Base-by-base conservation (phyloP, 2,797 vertebrate species). In the Brachymystax lenok region DNA sequence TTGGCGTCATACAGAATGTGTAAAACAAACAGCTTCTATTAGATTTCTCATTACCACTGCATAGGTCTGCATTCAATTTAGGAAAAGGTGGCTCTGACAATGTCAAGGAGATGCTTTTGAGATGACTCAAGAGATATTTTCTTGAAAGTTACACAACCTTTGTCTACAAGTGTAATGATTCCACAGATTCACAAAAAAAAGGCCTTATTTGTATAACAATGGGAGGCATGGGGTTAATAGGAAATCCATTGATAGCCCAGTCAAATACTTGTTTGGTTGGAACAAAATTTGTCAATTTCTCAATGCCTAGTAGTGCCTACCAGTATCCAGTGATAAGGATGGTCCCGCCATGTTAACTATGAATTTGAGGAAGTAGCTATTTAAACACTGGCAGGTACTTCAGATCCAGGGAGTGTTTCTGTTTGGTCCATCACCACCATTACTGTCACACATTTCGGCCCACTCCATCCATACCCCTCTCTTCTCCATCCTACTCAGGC, bases 181-280 rank as follows among this genome's bases (percentile, higher is more conserved):
- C 2, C n/a, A 56, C 56, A 59, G 19, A 24, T 21, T 46, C 40
- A 46, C 40, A 46, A 4, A 16, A 54, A 24, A 21, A 63, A 24
- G 24, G n/a, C 3, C 59, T 21, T 24, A 24, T 63, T 10, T 12
- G 21, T 27, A 21, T 24, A 24, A 8, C 2, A 24, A n/a, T 24
- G 5, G 1, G 59, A 63, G 21, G 59, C 40, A 46, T n/a, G 59
- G 17, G 63, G 79, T 79, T 83, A 84, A 86, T 88, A 74, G 73
- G 59, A 83, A 82, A 83, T 83, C 81, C 77, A 82, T 83, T 82
- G 82, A 80, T 40, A 24, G 59, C 40, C 54, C 24, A 66, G 13
- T 66, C 64, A 30, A 30, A 28, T 14, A 16, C 64, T 28, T 66
- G 13, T 66, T 28, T 17, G 28, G 64, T 30, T 66, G 3, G 16